phyloP scores from a whole-genome alignment of 2,888 invertebrate genomes.

The Polyommatus iphigenia region DNA sequence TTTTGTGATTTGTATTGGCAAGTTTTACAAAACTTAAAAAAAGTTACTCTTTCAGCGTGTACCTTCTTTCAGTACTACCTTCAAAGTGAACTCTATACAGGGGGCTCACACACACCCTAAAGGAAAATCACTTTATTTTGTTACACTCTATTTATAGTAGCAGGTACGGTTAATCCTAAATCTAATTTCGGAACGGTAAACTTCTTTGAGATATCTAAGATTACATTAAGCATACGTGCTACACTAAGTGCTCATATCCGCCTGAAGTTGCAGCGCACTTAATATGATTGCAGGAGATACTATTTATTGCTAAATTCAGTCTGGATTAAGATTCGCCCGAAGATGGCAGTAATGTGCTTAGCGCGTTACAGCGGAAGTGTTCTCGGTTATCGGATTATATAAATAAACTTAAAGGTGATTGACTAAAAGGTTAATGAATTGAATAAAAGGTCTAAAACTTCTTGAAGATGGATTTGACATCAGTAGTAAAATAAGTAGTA shows the following conservation, averaged over 20 bases:
- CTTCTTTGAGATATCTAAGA: not conserved
- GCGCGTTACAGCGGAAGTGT: not conserved
- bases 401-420: not conserved
- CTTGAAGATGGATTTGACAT: not conserved
- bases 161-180: not conserved
- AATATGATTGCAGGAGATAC: conserved; percentile 40
- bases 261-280: conserved; percentile 38
- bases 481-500: not conserved
- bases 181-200: not conserved
- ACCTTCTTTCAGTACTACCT: too few relatives aligned
- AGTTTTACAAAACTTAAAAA: too few relatives aligned
- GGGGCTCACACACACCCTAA: too few relatives aligned
- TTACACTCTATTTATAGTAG: too few relatives aligned
- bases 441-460: not conserved
- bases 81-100: too few relatives aligned
- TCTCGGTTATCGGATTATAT: not conserved
- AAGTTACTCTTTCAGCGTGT: too few relatives aligned
- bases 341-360: conserved; percentile 20
- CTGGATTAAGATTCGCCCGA: conserved; percentile 32
- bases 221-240: conserved; percentile 32
- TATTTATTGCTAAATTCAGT: conserved; percentile 37
- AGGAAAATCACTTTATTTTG: too few relatives aligned
- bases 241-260: conserved; percentile 41
- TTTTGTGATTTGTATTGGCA: too few relatives aligned
- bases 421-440: not conserved